Evolutionary conservation across 2,888 invertebrate species (phyloP), one percentile per base, ranked within the genome.

Genomic region (Cephus rjabovi): DNA sequence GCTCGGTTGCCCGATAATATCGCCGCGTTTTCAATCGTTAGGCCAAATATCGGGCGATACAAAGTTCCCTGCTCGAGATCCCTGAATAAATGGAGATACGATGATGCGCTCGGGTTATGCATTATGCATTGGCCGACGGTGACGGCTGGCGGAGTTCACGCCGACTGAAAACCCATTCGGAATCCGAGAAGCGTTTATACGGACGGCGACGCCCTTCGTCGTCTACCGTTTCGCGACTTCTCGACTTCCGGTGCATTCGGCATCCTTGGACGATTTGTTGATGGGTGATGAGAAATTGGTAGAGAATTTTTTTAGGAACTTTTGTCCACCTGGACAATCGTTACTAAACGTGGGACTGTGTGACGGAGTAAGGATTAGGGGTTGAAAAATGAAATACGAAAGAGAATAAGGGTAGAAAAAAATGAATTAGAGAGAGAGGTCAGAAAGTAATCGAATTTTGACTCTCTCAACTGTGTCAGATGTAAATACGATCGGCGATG

Each of bases 11-110:
- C 34, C 34, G 37, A 71, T 34, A 71, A 30, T 33, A 34, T 71
- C 31, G 71, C 4, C 15, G 71, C 71, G 30, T 15, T 33, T 74
- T 77, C 56, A 56, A 23, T 56, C 56, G 56, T 56, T 56, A 56
- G 56, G 56, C 56, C 23, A 56, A 56, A 56, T 56, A 56, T 56
- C 56, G 23, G 56, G 9, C 56, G 56, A 56, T 56, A 56, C 56
- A 56, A 23, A 56, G 23, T 56, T 56, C 56, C 56, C 23, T 2
- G 56, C 23, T 1, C 56, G 56, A 56, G 56, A 56, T 56, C 56
- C 56, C 81, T 84, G 83, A 84, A 86, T 86, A 89, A 91, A 91
- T 91, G 89, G 91, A 87, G 89, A 91, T 91, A 90, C 89, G 89
- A 91, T 91, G 91, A 91, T 91, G 91, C 91, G 89, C 86, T 82